phyloP scores from a whole-genome alignment of 2,113 vertebrate species.

The Mohoua ochrocephala region DNA sequence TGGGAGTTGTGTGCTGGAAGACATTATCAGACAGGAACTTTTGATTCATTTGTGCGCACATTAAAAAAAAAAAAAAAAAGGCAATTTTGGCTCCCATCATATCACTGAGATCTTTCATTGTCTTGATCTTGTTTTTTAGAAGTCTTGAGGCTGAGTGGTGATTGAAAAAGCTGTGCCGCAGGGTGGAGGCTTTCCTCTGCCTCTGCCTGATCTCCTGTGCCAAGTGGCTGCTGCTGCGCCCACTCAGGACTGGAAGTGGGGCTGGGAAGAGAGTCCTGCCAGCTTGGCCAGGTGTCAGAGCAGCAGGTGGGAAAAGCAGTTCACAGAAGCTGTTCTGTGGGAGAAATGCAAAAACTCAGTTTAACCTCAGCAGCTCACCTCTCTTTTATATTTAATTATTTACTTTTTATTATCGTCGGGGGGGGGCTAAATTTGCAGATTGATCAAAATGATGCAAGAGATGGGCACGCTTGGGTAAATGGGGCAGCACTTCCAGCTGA shows the following conservation, averaged over 20 bases:
- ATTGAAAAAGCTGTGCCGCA: constrained; percentile 5
- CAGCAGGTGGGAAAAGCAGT: background rate
- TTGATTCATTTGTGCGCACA: background rate
- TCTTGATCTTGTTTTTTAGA: constrained; percentile 31
- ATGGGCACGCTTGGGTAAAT: background rate
- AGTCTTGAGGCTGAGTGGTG: background rate
- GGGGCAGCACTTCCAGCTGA: background rate
- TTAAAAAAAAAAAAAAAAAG: background rate
- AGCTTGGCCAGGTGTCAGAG: background rate
- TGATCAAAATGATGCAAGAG: background rate
- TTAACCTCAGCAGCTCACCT: background rate
- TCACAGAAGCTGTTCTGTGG: accelerated
- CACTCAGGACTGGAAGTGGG: background rate
- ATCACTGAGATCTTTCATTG: constrained; percentile 54
- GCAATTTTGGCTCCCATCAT: background rate
- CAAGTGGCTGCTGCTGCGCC: background rate
- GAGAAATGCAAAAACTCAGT: background rate
- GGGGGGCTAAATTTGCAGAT: background rate
- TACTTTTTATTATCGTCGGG: background rate
- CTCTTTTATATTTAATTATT: background rate
- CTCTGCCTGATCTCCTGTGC: background rate
- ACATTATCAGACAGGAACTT: constrained; percentile 41
- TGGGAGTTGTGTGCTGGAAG: background rate
- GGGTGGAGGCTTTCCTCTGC: constrained; percentile 47
- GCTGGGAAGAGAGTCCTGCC: background rate